phyloP scores from a whole-genome alignment of 2,113 vertebrate species.

The Larimichthys crocea region DNA sequence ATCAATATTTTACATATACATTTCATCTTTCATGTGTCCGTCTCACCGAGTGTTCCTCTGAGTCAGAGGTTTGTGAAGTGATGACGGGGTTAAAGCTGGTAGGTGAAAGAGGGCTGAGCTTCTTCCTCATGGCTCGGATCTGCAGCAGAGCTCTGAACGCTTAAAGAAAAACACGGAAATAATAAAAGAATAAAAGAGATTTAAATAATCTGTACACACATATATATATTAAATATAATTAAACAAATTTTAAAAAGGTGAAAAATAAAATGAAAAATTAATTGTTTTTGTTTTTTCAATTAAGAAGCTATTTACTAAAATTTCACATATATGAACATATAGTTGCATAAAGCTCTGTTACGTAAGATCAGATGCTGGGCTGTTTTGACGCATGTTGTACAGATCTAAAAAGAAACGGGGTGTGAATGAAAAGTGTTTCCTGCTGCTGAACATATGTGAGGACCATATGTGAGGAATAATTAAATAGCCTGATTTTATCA shows the following conservation, averaged over 20 bases:
- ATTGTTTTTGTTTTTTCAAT: neutral
- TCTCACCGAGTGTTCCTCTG: conserved; percentile 94
- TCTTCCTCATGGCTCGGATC: conserved; percentile 98
- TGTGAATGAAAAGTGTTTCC: neutral
- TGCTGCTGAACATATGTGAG: neutral
- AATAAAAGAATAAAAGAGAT: neutral
- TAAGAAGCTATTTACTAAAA: neutral
- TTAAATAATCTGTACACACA: neutral
- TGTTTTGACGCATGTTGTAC: neutral
- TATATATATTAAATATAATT: too few species aligned
- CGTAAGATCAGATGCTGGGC: neutral
- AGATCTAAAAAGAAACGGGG: neutral
- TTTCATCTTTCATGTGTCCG: neutral
- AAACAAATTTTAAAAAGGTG: neutral
- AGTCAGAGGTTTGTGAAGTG: conserved; percentile 94
- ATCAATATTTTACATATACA: neutral
- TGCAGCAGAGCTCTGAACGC: conserved; percentile 98
- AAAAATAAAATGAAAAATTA: neutral
- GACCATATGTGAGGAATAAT: neutral
- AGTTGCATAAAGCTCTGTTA: neutral
- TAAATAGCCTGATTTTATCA: neutral
- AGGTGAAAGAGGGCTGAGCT: conserved; percentile 91
- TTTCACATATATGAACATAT: neutral
- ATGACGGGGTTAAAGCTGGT: conserved; percentile 94
- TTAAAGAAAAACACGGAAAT: conserved; percentile 45